phyloP scores from a whole-genome alignment of 2,888 invertebrate species.

The Macrosiphum euphorbiae region DNA sequence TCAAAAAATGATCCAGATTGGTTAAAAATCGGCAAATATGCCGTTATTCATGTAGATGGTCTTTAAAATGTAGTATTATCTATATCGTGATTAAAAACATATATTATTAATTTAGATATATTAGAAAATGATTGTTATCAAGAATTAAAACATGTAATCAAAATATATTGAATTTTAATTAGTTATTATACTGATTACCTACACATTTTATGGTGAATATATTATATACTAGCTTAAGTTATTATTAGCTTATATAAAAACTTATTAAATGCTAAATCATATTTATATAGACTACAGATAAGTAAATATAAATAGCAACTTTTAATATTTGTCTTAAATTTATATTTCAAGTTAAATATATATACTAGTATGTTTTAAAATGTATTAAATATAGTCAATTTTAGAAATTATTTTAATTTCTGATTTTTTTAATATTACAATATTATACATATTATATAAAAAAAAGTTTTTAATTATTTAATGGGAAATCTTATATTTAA shows the following conservation, averaged over 20 bases:
- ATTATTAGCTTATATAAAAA: background rate
- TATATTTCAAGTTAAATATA: background rate
- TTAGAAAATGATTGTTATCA: background rate
- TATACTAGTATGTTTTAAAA: background rate
- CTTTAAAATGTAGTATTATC: constrained; percentile 43
- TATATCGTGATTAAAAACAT: background rate
- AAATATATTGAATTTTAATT: background rate
- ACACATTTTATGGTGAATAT: background rate
- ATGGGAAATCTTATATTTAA: background rate
- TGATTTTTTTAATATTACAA: background rate
- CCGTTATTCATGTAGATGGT: constrained; percentile 71
- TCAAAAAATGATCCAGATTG: constrained; percentile 77
- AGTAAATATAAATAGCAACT: background rate
- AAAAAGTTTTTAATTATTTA: background rate
- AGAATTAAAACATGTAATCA: background rate
- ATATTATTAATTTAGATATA: background rate
- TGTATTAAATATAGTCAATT: background rate
- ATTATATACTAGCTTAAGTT: background rate
- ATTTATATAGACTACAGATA: background rate
- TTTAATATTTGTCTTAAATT: background rate
- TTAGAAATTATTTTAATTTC: background rate
- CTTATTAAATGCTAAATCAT: background rate
- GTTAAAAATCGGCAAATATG: constrained; percentile 89
- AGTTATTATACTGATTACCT: background rate
- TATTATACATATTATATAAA: background rate